Base-by-base conservation (phyloP, 2,888 invertebrate genomes). In the Nephrocerus scutellatus region DNA sequence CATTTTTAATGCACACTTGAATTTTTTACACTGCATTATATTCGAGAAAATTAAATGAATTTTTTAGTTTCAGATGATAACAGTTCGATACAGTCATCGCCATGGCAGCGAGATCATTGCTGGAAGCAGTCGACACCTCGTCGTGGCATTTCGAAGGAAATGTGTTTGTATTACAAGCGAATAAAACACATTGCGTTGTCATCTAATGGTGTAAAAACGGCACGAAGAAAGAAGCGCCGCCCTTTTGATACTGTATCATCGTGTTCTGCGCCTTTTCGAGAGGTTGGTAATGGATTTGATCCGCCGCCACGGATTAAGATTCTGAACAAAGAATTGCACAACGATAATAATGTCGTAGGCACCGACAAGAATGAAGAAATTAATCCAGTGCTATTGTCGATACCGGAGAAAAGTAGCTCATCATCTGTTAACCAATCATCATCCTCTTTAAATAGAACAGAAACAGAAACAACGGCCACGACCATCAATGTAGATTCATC, bases 71-170 rank as follows among this genome's bases (percentile, higher is more conserved):
- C 88, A 59, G 89, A 89, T 73, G 89, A 89, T 70, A 89, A 87
- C 72, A 86, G 85, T 62, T 89, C 88, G 50, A 78, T 89, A 63
- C 87, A 88, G 68, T 88, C 88, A 52, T 89, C 88, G 59, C 89
- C 88, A 46, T 88, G 88, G 85, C 85, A 87, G 70, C 77, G 88
- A 55, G 88, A 89, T 70, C 87, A 87, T 71, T 83, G 84, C 63
- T 89, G 88, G 86, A 88, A 88, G 69, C 88, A 88, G 69, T 72
- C 79, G 49, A 73, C 77, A 51, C 88, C 88, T 41, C 78, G 80
- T 55, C 78, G 78, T 50, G 79, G 82, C 64, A 72, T 80, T 50
- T 81, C 83, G 62, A 79, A 77, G 62, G 82, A 83, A 71, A 73
- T 85, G 72, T 76, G 77, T 60, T 76, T 86, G 62, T 80, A 57